Evolutionary conservation across 1,140 invertebrate genomes (phyloP).

Genomic region (Aphaenogaster floridana): DNA sequence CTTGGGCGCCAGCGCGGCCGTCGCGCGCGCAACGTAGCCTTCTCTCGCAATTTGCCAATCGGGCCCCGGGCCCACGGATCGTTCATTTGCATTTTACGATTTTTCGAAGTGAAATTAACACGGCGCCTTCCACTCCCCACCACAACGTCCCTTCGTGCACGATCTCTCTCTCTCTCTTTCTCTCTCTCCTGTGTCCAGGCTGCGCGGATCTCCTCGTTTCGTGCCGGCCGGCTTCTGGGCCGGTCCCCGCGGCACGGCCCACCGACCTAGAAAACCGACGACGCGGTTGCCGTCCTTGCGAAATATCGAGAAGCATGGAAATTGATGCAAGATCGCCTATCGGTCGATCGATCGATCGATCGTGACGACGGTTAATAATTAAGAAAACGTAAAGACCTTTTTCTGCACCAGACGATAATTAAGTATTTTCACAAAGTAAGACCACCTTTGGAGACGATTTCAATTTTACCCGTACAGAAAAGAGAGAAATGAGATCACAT

Average conservation of each 20-base stretch:
- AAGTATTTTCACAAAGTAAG: conserved; percentile 49
- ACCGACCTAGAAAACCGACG: conserved; percentile 67
- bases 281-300: conserved; percentile 27
- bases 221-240: conserved; percentile 34
- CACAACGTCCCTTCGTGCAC: neutral
- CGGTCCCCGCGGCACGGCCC: conserved; percentile 20
- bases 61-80: conserved; percentile 71
- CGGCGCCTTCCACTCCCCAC: conserved; percentile 68
- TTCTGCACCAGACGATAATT: conserved; percentile 24
- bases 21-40: conserved; percentile 76
- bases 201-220: conserved; percentile 17
- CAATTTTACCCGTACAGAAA: neutral
- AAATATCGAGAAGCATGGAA: conserved; percentile 55
- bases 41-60: conserved; percentile 86
- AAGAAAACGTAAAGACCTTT: conserved; percentile 38
- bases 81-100: conserved; percentile 87
- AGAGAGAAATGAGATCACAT: neutral
- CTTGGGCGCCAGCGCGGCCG: conserved; percentile 84
- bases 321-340: conserved; percentile 46
- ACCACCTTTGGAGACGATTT: conserved; percentile 15
- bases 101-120: conserved; percentile 85
- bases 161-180: neutral
- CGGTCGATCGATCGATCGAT: conserved; percentile 28
- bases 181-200: neutral
- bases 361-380: conserved; percentile 37